Conservation (phyloP, 1,140 invertebrate genomes). For the fruit fly (Drosophila melanogaster) region DNA sequence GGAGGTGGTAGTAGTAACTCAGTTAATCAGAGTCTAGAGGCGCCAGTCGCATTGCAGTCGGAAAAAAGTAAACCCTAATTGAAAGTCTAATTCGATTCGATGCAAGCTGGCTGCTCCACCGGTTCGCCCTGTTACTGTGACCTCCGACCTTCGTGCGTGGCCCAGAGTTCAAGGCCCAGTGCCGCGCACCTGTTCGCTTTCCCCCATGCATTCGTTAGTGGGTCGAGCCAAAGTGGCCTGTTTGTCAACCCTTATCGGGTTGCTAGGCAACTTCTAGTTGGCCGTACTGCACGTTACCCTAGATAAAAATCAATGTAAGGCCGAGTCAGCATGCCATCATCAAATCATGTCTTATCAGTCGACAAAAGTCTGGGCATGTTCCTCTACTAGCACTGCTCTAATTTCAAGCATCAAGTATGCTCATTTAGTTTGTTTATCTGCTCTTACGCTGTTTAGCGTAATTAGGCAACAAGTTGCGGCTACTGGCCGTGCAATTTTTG, state of each 20-base stretch:
- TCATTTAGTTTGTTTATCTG: conserved; percentile 39
- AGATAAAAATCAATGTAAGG: conserved; percentile 70
- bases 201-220: conserved; percentile 58
- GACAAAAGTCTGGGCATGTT: not conserved
- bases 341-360: conserved; percentile 24
- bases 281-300: conserved; percentile 8
- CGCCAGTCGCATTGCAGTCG: conserved; percentile 12
- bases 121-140: conserved; percentile 22
- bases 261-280: conserved; percentile 42
- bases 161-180: conserved; percentile 64
- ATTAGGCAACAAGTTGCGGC: conserved; percentile 42
- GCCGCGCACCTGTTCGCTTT: conserved; percentile 59
- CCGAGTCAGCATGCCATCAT: conserved; percentile 31
- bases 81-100: conserved; percentile 24
- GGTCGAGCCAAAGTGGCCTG: conserved; percentile 20
- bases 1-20: not conserved
- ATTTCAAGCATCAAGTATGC: conserved; percentile 47
- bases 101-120: conserved; percentile 3
- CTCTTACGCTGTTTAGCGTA: too few species aligned
- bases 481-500: not conserved
- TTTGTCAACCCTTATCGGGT: conserved; percentile 53
- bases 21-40: conserved; percentile 39
- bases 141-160: conserved; percentile 50
- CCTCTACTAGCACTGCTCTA: conserved; percentile 62
- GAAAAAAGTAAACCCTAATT: conserved; percentile 19